These are phyloP conservation scores for Meloe dianella DNA, from an alignment of 2,888 invertebrate genomes.

Conservation along the genomic window DNA sequence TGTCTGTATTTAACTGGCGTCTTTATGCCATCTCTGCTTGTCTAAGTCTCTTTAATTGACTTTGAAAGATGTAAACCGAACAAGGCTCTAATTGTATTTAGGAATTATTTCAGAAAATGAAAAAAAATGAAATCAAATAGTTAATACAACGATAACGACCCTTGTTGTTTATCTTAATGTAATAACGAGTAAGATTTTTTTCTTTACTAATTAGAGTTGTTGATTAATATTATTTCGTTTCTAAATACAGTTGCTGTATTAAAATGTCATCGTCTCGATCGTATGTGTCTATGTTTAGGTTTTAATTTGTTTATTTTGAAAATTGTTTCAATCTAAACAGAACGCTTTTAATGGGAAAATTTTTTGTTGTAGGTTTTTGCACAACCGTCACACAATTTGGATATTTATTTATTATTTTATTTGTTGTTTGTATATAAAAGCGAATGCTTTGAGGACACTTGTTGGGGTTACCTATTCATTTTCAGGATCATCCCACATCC, in stretches of 20 bases:
- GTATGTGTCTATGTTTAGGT: not conserved
- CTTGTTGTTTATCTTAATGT: constrained; percentile 10
- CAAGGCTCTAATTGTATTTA: constrained; percentile 15
- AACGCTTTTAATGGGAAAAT: not conserved
- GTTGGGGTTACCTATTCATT: not conserved
- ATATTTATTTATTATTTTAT: not conserved
- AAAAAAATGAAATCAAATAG: not conserved
- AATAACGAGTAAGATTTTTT: not conserved
- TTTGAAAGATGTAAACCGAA: constrained; percentile 25
- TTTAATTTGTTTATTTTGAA: not conserved
- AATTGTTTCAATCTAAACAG: too few species aligned
- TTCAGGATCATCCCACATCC: constrained; percentile 6
- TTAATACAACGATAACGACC: constrained; percentile 15
- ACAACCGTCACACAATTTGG: not conserved
- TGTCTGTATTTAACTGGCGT: too few species aligned
- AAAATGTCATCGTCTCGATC: not conserved
- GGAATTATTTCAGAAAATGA: constrained; percentile 19
- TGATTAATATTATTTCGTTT: not conserved
- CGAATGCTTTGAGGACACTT: not conserved
- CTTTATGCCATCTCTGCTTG: too few species aligned
- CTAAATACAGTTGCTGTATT: not conserved
- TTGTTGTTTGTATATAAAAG: not conserved
- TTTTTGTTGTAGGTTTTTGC: not conserved
- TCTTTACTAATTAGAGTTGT: constrained; percentile 16
- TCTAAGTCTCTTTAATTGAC: constrained; percentile 14